These are phyloP conservation scores for Equus przewalskii DNA, from an alignment of 2,113 vertebrate genomes.

Conservation along the genomic window DNA sequence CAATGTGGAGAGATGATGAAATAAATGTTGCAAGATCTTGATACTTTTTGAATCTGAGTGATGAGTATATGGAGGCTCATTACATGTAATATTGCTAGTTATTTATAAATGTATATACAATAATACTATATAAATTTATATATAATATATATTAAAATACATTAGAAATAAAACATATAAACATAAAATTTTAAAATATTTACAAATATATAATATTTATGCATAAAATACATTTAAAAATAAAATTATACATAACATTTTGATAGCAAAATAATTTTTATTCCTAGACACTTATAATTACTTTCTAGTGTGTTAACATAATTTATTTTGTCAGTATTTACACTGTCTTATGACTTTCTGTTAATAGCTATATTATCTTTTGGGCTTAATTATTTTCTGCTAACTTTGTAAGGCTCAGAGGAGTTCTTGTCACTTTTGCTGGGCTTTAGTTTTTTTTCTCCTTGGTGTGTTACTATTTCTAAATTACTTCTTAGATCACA, in stretches of 20 bases:
- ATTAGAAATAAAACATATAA: background rate
- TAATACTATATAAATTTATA: background rate
- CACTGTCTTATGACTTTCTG: background rate
- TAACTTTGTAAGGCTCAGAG: background rate
- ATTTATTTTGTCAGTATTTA: conserved; percentile 29
- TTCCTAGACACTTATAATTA: background rate
- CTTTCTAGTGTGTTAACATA: background rate
- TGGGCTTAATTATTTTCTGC: background rate
- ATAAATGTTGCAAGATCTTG: background rate
- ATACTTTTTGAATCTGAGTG: background rate
- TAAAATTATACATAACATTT: background rate
- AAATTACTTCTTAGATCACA: conserved; percentile 16
- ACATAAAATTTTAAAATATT: background rate
- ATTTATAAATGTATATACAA: background rate
- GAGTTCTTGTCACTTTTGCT: background rate
- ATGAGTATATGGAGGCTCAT: background rate
- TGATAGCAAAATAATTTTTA: background rate
- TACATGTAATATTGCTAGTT: background rate
- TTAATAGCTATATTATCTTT: background rate
- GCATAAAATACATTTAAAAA: background rate
- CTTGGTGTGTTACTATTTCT: background rate
- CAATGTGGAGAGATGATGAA: background rate
- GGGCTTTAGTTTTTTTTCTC: background rate
- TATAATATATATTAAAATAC: background rate
- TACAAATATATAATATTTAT: background rate